Evolutionary conservation across 2,113 vertebrate species (phyloP), one percentile per base, ranked within the genome.

Genomic region (Mungos mungo): DNA sequence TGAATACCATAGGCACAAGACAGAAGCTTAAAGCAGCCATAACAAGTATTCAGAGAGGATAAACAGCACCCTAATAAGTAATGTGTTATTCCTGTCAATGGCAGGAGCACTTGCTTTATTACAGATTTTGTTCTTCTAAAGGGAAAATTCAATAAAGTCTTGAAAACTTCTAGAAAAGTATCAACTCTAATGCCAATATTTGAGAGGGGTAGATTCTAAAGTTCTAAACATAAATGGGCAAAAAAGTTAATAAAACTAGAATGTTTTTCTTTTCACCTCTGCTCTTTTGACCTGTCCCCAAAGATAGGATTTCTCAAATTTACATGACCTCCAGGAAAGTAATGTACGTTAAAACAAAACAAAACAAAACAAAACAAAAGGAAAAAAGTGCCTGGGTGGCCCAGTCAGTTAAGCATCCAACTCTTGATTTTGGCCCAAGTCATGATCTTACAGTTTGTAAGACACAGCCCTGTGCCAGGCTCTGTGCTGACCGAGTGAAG

Each of bases 231-330:
- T 0, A 92, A 41, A 41, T n/a, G 25, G 60, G 23, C 29, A 76
- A 83, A 38, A 69, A 95, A 96, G 45, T 85, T 85, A 93, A 88
- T 91, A 74, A 84, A 96, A 77, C 54, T 65, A 15, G 69, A 72
- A 82, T 71, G 11, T 60, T 77, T 87, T 65, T 79, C 81, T 93
- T 97, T 96, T 95, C 12, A 93, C 27, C 15, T 96, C 35, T 95
- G 63, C 27, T 71, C 95, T 52, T 60, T 45, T 91, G 12, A n/a
- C 60, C 83, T 92, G 29, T 96, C 66, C 35, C 45, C 25, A 90
- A 94, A 94, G 29, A 16, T 74, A 29, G 35, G 95, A 93, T 16
- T 90, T 25, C 76, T 80, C 27, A 95, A 96, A 90, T n/a, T 2
- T 72, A 79, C 12, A 18, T 82, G n/a, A 89, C 52, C n/a, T 84